Conservation (phyloP, 2,888 invertebrate species). For the Autographa pulchrina region DNA sequence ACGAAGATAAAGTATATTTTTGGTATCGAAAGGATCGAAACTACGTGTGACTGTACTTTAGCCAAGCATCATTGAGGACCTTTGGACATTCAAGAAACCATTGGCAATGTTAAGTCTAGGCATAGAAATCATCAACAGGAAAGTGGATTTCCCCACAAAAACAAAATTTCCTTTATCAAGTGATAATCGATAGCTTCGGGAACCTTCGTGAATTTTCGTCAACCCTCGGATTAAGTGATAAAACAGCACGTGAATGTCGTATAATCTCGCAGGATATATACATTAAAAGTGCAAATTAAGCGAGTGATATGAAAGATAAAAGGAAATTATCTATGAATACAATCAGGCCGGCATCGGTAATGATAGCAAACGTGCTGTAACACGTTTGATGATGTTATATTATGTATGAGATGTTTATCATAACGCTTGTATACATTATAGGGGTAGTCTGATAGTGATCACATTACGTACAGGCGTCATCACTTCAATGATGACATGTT, state of each 20-base stretch:
- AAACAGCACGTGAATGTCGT: neutral
- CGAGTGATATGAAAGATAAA: neutral
- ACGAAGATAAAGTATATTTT: no score
- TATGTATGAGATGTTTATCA: neutral
- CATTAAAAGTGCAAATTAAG: neutral
- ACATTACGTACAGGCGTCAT: no score
- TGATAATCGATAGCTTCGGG: neutral
- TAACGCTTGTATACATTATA: neutral
- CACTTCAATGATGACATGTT: neutral
- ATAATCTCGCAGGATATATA: neutral
- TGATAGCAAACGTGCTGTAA: neutral
- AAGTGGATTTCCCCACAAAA: neutral
- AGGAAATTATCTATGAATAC: constrained; percentile 4
- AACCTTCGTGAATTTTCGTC: neutral
- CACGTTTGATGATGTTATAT: neutral
- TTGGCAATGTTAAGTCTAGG: no score
- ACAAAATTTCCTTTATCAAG: neutral
- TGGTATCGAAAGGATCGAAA: no score
- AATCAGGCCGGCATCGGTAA: neutral
- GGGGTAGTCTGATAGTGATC: constrained; percentile 4
- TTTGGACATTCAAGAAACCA: no score
- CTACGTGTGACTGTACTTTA: no score
- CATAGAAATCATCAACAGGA: neutral
- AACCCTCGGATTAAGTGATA: neutral
- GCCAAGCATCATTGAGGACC: no score